Base-by-base conservation (phyloP, 2,797 vertebrate genomes). In the Fistularia tabacaria region DNA sequence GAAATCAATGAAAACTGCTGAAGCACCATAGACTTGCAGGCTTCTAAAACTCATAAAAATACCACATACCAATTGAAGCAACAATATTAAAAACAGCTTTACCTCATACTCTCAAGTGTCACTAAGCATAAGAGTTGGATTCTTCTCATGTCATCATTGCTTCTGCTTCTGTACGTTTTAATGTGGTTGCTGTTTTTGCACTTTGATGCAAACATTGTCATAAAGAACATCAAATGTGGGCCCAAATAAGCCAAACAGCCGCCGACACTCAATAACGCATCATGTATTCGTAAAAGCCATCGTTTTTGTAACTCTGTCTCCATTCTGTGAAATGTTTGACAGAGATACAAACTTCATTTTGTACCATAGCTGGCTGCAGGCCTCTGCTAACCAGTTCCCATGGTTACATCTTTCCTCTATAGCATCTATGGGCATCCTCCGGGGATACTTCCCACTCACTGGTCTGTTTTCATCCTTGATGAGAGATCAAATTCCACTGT, bases 381-480 rank as follows among this genome's bases (percentile, higher is more conserved):
- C 69, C 76, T 73, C 70, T 59, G 42, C 57, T 68, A 67, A 78
- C 61, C 74, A 64, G 87, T 90, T 90, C 89, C 83, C 89, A 90
- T 86, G 83, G 77, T 82, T 81, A 78, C 81, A 77, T 14, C 39
- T 71, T 80, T 81, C 83, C 77, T 82, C 82, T 81, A 66, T 56
- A 83, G 77, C 12, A 37, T 73, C 77, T 43, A 59, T n/a, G n/a
- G n/a, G n/a, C n/a, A n/a, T n/a, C 85, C 84, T 83, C 77, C 0
- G 81, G 86, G 87, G 82, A 77, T 70, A 80, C 79, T 84, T 76
- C 85, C 84, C 80, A 80, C 87, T 81, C 77, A 69, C 76, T 87
- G 81, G 82, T 82, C 86, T 85, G 85, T 89, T 86, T 90, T 87
- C 84, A 80, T 82, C 80, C 77, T 86, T 88, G 86, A 88, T 84